Conservation (phyloP, 1,140 invertebrate species). For the Cydia splendana region DNA sequence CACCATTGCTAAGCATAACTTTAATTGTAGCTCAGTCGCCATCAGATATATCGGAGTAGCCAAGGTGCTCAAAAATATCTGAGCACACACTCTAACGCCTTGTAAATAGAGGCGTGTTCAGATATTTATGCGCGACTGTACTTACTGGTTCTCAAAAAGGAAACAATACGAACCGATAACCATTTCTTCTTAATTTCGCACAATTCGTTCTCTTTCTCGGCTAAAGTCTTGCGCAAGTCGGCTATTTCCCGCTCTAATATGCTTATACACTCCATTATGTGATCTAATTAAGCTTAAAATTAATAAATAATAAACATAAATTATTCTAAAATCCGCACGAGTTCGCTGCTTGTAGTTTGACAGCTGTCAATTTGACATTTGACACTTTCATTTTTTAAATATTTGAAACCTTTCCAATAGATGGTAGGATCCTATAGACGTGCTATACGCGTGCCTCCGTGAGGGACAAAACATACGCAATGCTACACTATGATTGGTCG, state of each 20-base stretch:
- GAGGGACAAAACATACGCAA: no score
- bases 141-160: not conserved
- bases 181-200: slow-evolving; percentile 48
- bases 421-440: no score
- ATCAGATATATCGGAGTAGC: no score
- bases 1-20: not conserved
- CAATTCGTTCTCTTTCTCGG: slow-evolving; percentile 59
- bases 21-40: no score
- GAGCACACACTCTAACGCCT: no score
- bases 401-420: not conserved
- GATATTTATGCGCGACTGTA: no score
- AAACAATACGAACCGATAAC: slow-evolving; percentile 43
- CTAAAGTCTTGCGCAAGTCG: slow-evolving; percentile 54
- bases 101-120: no score
- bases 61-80: no score
- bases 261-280: slow-evolving; percentile 53
- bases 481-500: no score
- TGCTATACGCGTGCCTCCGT: no score
- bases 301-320: slow-evolving; percentile 37
- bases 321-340: not conserved
- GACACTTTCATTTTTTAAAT: not conserved
- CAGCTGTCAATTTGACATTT: not conserved
- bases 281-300: slow-evolving; percentile 27
- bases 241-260: slow-evolving; percentile 59
- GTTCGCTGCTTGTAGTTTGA: not conserved